phyloP scores from a whole-genome alignment of 2,888 invertebrate genomes.

The Glomeris marginata region DNA sequence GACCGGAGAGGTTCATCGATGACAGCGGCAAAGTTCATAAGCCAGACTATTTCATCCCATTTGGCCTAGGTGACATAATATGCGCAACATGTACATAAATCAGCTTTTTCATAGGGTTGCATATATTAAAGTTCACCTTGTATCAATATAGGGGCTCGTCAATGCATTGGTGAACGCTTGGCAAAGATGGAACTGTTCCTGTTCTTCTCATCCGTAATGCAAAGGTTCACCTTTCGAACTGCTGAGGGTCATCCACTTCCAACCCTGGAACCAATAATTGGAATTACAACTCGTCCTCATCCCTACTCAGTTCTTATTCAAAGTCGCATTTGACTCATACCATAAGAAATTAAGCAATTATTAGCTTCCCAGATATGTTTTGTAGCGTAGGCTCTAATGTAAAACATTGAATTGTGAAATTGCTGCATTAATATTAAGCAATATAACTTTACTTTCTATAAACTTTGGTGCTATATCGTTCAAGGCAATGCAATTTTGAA shows the following conservation, averaged over 20 bases:
- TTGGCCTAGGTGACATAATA: neutral
- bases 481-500: too few relatives aligned
- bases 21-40: neutral
- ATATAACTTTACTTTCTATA: too few relatives aligned
- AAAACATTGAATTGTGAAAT: too few relatives aligned
- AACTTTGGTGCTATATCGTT: too few relatives aligned
- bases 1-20: conserved; percentile 13
- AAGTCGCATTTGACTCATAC: too few relatives aligned
- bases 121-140: neutral
- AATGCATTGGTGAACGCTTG: conserved; percentile 2
- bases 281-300: neutral
- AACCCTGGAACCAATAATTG: neutral
- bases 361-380: too few relatives aligned
- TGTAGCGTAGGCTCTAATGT: too few relatives aligned
- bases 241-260: neutral
- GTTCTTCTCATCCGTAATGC: neutral
- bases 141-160: neutral
- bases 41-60: conserved; percentile 4
- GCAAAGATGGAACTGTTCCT: conserved; percentile 4
- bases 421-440: too few relatives aligned
- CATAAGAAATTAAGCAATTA: too few relatives aligned
- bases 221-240: neutral
- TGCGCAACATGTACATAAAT: too few relatives aligned
- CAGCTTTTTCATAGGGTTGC: too few relatives aligned
- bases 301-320: too few relatives aligned